Conservation (phyloP, 2,888 invertebrate genomes). For the Chrysodeixis includens region DNA sequence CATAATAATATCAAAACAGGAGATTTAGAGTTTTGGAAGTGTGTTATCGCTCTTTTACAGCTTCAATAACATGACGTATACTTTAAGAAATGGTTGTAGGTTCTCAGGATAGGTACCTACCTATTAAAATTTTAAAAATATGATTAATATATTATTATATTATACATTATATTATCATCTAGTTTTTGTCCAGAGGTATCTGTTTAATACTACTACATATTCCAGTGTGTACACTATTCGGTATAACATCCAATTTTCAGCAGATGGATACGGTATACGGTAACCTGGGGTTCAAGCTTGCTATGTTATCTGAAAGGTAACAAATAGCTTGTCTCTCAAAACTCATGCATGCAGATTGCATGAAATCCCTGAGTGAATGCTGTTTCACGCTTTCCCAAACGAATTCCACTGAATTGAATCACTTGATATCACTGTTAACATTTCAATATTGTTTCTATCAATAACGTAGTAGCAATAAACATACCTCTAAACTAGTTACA, state of each 20-base stretch:
- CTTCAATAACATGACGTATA: too few species aligned
- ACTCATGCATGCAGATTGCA: conserved; percentile 5
- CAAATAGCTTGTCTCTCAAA: conserved; percentile 7
- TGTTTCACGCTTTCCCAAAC: background rate
- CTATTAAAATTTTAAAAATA: too few species aligned
- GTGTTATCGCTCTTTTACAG: too few species aligned
- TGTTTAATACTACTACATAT: background rate
- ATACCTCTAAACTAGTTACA: too few species aligned
- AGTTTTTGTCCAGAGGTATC: background rate
- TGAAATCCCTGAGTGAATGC: conserved; percentile 2
- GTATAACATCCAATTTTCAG: background rate
- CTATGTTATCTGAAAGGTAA: background rate
- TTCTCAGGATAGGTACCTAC: too few species aligned
- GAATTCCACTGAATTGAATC: background rate
- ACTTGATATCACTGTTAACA: background rate
- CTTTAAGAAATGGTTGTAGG: too few species aligned
- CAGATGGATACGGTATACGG: background rate
- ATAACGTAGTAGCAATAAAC: too few species aligned
- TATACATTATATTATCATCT: too few species aligned
- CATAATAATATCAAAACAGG: too few species aligned
- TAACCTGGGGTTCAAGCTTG: background rate
- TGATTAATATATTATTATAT: too few species aligned
- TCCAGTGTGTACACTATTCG: background rate
- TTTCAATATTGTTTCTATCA: background rate
- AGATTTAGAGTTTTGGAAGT: too few species aligned